Percentiles rank a stretch among this genome's conserved stretches.
phyloP scores from a whole-genome alignment of 2,797 vertebrate species.

The Silurus aristotelis region DNA sequence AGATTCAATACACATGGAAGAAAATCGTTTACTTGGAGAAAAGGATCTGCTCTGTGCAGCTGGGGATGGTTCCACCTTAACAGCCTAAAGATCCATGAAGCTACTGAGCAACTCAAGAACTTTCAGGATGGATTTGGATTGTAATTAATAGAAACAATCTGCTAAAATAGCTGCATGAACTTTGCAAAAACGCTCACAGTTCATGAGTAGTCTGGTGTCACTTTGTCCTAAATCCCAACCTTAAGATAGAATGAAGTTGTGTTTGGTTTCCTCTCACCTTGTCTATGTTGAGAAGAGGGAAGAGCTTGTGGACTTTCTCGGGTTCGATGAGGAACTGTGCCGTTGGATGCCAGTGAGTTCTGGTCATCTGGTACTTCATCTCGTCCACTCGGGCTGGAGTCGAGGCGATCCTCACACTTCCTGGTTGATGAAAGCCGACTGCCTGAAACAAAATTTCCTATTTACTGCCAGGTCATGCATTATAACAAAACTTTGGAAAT shows the following conservation, averaged over 20 bases:
- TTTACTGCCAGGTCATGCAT: not conserved
- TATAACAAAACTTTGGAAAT: not conserved
- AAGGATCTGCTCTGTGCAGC: not conserved
- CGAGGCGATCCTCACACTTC: conserved; percentile 91
- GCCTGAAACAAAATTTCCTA: conserved; percentile 68
- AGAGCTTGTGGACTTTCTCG: conserved; percentile 86
- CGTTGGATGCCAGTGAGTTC: conserved; percentile 87
- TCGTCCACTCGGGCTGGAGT: conserved; percentile 89
- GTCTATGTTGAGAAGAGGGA: conserved; percentile 88
- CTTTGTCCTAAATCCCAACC: not conserved
- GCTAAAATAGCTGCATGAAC: too few relatives aligned
- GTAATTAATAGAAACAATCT: too few relatives aligned
- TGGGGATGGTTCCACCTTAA: too few relatives aligned
- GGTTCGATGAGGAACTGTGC: conserved; percentile 86
- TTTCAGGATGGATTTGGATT: too few relatives aligned
- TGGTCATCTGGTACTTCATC: conserved; percentile 94
- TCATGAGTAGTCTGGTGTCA: not conserved
- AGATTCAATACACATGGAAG: not conserved
- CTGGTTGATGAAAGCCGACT: conserved; percentile 92
- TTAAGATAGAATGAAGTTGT: not conserved
- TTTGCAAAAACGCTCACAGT: not conserved
- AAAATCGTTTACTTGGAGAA: not conserved
- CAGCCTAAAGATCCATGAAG: too few relatives aligned
- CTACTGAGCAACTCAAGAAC: too few relatives aligned
- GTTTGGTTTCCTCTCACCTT: conserved; percentile 73